phyloP scores from a whole-genome alignment of 2,888 invertebrate species.

The Trypoxylon attenuatum region DNA sequence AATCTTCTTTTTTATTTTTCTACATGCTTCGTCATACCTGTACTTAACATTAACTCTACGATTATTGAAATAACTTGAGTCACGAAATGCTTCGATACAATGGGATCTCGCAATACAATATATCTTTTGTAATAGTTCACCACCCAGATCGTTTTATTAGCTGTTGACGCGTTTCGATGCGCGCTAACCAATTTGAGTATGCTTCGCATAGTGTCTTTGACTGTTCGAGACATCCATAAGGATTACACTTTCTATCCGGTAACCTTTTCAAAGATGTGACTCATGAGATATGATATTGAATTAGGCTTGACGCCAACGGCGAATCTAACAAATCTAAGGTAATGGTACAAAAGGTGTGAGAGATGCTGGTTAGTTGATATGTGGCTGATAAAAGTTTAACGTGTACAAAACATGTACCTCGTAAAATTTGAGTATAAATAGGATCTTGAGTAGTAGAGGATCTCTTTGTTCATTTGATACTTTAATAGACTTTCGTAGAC shows the following conservation, averaged over 20 bases:
- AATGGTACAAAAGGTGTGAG: no score
- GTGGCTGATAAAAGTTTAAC: no score
- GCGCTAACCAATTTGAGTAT: slow-evolving; percentile 8
- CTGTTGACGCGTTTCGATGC: neutral
- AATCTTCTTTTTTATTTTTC: no score
- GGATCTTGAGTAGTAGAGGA: no score
- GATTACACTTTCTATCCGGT: slow-evolving; percentile 9
- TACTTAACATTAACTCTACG: no score
- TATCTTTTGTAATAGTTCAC: neutral
- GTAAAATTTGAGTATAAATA: no score
- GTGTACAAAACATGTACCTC: no score
- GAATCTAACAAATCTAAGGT: no score
- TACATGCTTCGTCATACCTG: no score
- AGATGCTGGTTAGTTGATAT: no score
- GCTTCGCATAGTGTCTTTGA: neutral
- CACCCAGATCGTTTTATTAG: neutral
- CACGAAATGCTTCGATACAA: neutral
- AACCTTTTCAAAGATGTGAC: neutral
- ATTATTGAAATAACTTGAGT: neutral
- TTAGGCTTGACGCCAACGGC: neutral
- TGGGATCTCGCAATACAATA: neutral
- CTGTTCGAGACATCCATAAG: neutral
- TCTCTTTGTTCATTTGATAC: no score
- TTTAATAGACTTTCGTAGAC: no score
- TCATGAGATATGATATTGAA: neutral